A percentile compares a stretch with the other conserved stretches of the same genome.
Conservation (phyloP, 1,140 invertebrate species). For the Plectus sambesii region DNA sequence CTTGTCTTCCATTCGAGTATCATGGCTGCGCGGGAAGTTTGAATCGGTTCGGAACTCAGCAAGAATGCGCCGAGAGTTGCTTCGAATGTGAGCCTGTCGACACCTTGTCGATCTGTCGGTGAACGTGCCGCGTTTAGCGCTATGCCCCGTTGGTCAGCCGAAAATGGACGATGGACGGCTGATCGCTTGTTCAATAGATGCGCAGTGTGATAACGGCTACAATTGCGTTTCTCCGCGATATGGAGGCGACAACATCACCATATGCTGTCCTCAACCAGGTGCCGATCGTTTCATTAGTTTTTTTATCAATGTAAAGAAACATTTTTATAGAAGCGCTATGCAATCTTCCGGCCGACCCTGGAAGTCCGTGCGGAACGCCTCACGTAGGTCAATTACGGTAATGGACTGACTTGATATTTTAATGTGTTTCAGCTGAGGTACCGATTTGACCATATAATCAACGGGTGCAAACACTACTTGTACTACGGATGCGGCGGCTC, state of each 20-base stretch:
- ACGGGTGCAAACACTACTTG: constrained; percentile 7
- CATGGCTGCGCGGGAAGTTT: constrained; percentile 16
- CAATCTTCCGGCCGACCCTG: not conserved
- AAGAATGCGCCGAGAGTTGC: constrained; percentile 11
- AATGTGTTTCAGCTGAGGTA: constrained; percentile 15
- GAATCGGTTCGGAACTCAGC: constrained; percentile 14
- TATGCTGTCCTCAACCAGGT: constrained; percentile 15
- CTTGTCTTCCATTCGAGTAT: constrained; percentile 16
- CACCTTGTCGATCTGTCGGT: no score
- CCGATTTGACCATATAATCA: constrained; percentile 4
- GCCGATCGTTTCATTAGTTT: constrained; percentile 6
- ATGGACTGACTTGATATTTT: no score
- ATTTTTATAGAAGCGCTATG: no score
- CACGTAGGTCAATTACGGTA: no score
- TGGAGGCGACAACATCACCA: constrained; percentile 7
- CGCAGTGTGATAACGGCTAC: constrained; percentile 9
- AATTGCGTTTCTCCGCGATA: constrained; percentile 4
- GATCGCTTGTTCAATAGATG: constrained; percentile 6
- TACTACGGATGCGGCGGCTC: constrained; percentile 7
- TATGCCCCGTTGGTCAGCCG: constrained; percentile 14
- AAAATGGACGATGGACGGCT: constrained; percentile 15
- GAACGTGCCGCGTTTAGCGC: no score
- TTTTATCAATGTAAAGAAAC: no score
- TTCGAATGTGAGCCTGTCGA: no score
- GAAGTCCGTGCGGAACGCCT: no score